Evolutionary conservation across 2,888 invertebrate genomes (phyloP).

Genomic region (Glyphotaelius pellucidus): DNA sequence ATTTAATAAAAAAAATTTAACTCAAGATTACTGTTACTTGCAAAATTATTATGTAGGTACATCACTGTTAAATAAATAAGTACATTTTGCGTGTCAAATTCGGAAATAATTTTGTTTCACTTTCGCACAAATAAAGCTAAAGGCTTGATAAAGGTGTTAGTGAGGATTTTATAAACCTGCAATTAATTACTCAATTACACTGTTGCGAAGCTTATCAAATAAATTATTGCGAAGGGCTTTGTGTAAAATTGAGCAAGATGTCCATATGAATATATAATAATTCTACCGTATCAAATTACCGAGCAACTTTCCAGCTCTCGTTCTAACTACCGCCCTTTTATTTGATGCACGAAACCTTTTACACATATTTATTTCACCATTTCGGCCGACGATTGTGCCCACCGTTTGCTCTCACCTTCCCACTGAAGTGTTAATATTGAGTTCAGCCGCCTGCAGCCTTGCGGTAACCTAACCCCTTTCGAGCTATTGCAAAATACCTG

Average conservation of each 20-base stretch:
- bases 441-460: neutral
- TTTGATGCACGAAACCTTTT: neutral
- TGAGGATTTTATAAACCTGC: neutral
- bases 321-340: neutral
- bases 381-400: neutral
- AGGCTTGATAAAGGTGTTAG: too few species aligned
- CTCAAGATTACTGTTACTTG: too few species aligned
- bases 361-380: neutral
- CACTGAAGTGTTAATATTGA: slow-evolving; percentile 2
- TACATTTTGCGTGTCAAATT: too few species aligned
- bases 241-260: neutral
- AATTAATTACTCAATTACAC: neutral
- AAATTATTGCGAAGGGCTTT: neutral
- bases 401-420: neutral
- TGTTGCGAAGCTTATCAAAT: neutral
- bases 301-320: neutral
- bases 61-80: too few species aligned
- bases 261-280: neutral
- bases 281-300: neutral
- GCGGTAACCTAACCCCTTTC: neutral
- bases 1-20: too few species aligned
- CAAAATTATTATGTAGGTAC: too few species aligned
- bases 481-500: neutral
- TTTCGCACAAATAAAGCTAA: too few species aligned
- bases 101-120: too few species aligned